Evolutionary conservation across 2,113 vertebrate genomes (phyloP).

Genomic region (crab-eating macaque (Macaca fascicularis)): T2T-MFA8v1.1 NC_088378.1:158996501-158997000

Average conservation of each 20-base stretch:
- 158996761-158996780: not conserved
- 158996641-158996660: conserved; percentile 22
- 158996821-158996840: not conserved
- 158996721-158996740: not conserved
- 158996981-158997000: not conserved
- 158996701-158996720: not conserved
- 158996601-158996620: not conserved
- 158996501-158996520: not conserved
- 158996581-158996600: not conserved
- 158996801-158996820: not conserved
- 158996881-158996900: not conserved
- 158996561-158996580: not conserved
- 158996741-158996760: not conserved
- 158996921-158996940: not conserved
- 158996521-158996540: not conserved
- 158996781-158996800: not conserved
- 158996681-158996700: conserved; percentile 25
- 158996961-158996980: not conserved
- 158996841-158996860: not conserved
- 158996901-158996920: not conserved
- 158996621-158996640: not conserved
- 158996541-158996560: not conserved
- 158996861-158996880: not conserved
- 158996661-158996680: not conserved
- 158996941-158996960: not conserved